phyloP scores from a whole-genome alignment of 1,140 invertebrate species.

The Heliothis virescens region DNA sequence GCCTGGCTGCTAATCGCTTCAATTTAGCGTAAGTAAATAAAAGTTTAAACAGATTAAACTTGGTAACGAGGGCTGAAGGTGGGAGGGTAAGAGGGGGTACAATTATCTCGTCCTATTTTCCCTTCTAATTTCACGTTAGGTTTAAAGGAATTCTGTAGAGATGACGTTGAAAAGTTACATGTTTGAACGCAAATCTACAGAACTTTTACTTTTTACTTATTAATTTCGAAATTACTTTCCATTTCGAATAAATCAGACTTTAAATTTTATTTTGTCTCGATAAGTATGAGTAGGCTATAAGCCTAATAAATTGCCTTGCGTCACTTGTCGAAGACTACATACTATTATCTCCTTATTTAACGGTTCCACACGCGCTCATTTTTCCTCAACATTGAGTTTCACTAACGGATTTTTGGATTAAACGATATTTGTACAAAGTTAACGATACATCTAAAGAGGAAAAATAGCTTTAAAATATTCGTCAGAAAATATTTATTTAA shows the following conservation, averaged over 20 bases:
- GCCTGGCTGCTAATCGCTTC: conserved; percentile 69
- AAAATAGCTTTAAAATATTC: no score
- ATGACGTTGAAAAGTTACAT: conserved; percentile 51
- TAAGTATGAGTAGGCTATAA: no score
- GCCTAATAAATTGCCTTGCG: no score
- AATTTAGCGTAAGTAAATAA: conserved; percentile 79
- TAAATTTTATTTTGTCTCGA: no score
- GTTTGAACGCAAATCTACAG: background rate
- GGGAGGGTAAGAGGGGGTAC: conserved; percentile 55
- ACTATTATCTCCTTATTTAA: conserved; percentile 39
- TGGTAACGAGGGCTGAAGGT: conserved; percentile 69
- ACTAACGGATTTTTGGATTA: conserved; percentile 40
- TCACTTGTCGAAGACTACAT: no score
- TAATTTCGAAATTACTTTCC: no score
- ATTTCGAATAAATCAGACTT: no score
- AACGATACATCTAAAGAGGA: background rate
- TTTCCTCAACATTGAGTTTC: conserved; percentile 46
- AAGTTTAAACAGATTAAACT: conserved; percentile 84
- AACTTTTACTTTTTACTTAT: no score
- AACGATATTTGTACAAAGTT: conserved; percentile 14
- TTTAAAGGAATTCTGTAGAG: conserved; percentile 53
- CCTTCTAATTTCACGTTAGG: conserved; percentile 80
- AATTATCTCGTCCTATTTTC: conserved; percentile 84
- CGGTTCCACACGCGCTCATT: conserved; percentile 35
- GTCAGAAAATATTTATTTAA: no score